These are phyloP conservation scores for Vombatus ursinus DNA, from an alignment of 2,113 vertebrate species.

Conservation along the genomic window DNA sequence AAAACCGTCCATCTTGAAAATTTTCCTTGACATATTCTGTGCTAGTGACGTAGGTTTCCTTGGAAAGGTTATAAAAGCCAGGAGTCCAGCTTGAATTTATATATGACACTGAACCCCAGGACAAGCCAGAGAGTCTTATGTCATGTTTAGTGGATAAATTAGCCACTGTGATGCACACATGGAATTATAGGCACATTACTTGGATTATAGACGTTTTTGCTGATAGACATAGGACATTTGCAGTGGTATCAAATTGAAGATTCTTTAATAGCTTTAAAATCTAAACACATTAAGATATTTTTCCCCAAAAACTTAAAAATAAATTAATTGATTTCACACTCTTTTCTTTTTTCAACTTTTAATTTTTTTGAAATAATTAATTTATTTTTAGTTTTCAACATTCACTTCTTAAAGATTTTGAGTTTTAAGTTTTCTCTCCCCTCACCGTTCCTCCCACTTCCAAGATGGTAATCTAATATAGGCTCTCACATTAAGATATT, in stretches of 20 bases:
- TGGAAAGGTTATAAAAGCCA: background rate
- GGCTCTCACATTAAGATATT: background rate
- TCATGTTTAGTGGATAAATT: background rate
- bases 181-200: background rate
- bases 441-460: too few species aligned
- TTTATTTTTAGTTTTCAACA: too few species aligned
- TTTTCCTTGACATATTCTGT: background rate
- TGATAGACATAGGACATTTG: background rate
- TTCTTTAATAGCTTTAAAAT: background rate
- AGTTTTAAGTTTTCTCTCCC: too few species aligned
- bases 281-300: background rate
- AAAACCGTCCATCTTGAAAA: background rate
- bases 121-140: background rate
- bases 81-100: background rate
- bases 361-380: too few species aligned
- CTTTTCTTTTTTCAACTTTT: too few species aligned
- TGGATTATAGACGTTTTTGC: background rate
- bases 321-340: too few species aligned
- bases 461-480: too few species aligned
- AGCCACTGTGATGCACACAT: background rate
- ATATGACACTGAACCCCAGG: background rate
- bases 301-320: background rate
- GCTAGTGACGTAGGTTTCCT: background rate
- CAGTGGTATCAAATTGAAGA: background rate
- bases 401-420: too few species aligned